Evolutionary conservation across 2,113 vertebrate genomes (phyloP), one percentile per base, ranked within the genome.

Genomic region (Cyphomyrus plagiostoma): DNA sequence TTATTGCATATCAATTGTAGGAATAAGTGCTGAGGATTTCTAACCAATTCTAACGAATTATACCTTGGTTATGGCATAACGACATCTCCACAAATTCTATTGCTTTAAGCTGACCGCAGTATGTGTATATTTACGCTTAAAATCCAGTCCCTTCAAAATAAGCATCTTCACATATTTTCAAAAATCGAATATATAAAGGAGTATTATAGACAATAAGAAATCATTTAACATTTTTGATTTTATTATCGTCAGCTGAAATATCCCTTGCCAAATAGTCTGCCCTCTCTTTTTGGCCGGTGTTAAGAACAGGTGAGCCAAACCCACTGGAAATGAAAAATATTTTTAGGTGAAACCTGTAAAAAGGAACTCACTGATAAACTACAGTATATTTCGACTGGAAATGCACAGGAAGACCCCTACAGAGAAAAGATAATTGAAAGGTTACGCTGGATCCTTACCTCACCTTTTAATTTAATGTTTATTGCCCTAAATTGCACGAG

Each of bases 391-490:
- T 88, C 17, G 13, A 19, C 42, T 39, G 26, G 21, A 50, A 62
- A 17, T 30, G 3, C 13, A 85, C 53, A 19, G 80, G 77, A 89
- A 62, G 52, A n/a, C 89, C 42, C 26, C 30, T 4, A 49, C 70
- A 4, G 50, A 62, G 87, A 89, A 39, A 26, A 80, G 23, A 88
- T 94, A 93, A 94, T 95, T 93, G 91, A 89, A 86, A 93, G 91
- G 88, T 93, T 92, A n/a, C 26, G 88, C 70, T 21, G 17, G 5
- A 21, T 91, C 89, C 84, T 45, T 23, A 39, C 86, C 90, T 93
- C 91, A 93, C 90, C 93, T 92, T 92, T 94, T 93, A 93, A 91
- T 93, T 92, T 88, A 87, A 88, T 87, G 90, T 93, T 94, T 93
- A 94, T 92, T 93, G 92, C 92, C 66, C 86, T 52, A 93, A 94